Conservation (phyloP, 2,113 vertebrate species). For the Bufo bufo region DNA sequence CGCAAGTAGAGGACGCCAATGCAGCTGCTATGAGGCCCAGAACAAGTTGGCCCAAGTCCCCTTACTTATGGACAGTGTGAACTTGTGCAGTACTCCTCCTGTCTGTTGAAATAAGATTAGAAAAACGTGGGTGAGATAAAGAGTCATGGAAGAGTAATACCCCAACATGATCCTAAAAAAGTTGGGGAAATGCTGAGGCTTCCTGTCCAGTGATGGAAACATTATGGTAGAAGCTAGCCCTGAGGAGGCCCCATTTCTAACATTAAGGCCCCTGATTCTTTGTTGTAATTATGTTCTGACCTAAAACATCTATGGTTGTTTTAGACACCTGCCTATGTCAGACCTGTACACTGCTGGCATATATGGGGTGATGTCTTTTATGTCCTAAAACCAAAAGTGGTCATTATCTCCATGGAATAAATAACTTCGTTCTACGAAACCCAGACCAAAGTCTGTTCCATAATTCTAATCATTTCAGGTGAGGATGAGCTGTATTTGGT, state of each 20-base stretch:
- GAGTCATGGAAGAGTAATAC: background rate
- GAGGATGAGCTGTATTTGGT: background rate
- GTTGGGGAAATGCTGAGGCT: too few species aligned
- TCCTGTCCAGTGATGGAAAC: background rate
- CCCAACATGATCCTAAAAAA: background rate
- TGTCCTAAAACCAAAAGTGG: background rate
- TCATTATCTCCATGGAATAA: background rate
- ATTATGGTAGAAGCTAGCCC: too few species aligned
- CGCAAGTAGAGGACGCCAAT: background rate
- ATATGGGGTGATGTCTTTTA: too few species aligned
- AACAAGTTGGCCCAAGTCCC: background rate
- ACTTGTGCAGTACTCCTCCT: too few species aligned
- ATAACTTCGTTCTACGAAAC: background rate
- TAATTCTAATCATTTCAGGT: background rate
- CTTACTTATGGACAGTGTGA: background rate
- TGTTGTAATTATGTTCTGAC: too few species aligned
- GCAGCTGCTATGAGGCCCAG: background rate
- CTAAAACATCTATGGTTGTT: too few species aligned
- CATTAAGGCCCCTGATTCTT: background rate
- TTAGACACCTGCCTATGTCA: too few species aligned
- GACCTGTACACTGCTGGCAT: too few species aligned
- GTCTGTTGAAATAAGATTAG: background rate
- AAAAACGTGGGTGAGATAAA: too few species aligned
- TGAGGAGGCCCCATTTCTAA: background rate
- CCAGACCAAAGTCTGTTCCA: background rate